phyloP scores from a whole-genome alignment of 2,113 vertebrate species.

The Parus major region DNA sequence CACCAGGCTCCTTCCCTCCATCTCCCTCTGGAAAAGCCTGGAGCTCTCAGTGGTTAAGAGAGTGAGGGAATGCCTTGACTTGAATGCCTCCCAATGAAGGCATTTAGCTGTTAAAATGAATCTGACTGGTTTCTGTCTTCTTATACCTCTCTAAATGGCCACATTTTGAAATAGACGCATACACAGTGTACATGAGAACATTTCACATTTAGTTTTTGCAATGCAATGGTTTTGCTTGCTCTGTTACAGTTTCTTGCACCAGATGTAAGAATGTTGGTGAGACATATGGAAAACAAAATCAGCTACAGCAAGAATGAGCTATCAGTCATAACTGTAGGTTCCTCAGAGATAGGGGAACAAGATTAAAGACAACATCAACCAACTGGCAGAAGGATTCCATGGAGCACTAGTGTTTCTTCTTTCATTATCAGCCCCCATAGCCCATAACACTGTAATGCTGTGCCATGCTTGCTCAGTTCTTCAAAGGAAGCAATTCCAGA shows the following conservation, averaged over 20 bases:
- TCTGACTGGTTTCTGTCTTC: conserved; percentile 23
- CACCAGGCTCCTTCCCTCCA: not conserved
- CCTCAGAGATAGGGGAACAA: not conserved
- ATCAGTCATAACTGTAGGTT: not conserved
- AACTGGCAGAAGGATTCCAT: not conserved
- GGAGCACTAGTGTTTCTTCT: not conserved
- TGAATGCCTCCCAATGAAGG: not conserved
- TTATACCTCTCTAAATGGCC: conserved; percentile 23
- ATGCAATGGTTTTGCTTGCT: conserved; percentile 24
- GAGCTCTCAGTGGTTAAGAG: not conserved
- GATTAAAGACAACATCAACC: not conserved
- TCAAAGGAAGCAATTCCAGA: not conserved
- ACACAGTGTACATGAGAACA: not conserved
- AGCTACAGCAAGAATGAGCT: not conserved
- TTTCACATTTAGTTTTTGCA: conserved; percentile 9
- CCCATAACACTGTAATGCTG: not conserved
- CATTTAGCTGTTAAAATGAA: not conserved
- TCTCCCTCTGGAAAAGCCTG: not conserved
- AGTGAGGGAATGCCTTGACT: not conserved
- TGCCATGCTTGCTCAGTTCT: not conserved
- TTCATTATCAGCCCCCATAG: not conserved
- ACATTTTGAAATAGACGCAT: conserved; percentile 10
- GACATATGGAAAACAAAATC: conserved; percentile 23
- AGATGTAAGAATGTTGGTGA: conserved; percentile 21
- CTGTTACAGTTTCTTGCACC: conserved; percentile 40